Evolutionary conservation across 92 coral and sea anemone genomes (phyloP).

Genomic region (Nematostella vectensis): DNA sequence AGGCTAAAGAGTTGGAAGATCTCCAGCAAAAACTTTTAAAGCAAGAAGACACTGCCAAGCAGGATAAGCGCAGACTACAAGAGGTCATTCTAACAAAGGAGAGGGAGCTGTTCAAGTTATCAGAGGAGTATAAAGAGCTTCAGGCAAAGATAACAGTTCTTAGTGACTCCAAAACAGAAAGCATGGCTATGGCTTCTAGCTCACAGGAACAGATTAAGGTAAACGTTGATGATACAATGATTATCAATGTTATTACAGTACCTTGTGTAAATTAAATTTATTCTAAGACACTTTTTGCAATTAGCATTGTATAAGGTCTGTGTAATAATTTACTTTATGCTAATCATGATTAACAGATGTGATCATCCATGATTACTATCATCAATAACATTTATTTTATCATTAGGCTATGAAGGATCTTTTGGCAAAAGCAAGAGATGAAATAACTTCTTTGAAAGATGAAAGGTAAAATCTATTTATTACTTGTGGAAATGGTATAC

Average conservation of each 20-base stretch:
- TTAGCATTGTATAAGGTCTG: too few relatives aligned
- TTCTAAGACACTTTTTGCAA: too few relatives aligned
- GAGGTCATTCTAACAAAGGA: slow-evolving; percentile 33
- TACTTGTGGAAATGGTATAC: neutral
- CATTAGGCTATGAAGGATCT: slow-evolving; percentile 52
- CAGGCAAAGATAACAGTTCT: slow-evolving; percentile 46
- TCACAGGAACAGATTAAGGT: slow-evolving; percentile 67
- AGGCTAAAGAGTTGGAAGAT: slow-evolving; percentile 28
- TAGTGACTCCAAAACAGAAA: slow-evolving; percentile 37
- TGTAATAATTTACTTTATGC: too few relatives aligned
- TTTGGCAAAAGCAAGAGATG: slow-evolving; percentile 36
- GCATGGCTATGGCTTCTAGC: slow-evolving; percentile 44
- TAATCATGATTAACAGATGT: too few relatives aligned
- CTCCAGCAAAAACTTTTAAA: slow-evolving; percentile 24
- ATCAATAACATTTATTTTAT: too few relatives aligned
- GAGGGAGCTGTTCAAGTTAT: slow-evolving; percentile 25
- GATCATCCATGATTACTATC: too few relatives aligned
- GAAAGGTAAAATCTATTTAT: slow-evolving; percentile 46
- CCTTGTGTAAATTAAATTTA: too few relatives aligned
- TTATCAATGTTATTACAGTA: neutral
- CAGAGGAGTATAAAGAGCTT: slow-evolving; percentile 33
- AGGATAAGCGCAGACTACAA: slow-evolving; percentile 30
- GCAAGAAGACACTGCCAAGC: slow-evolving; percentile 34
- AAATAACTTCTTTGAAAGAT: slow-evolving; percentile 40
- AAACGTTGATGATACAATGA: neutral